Evolutionary conservation across 1,140 invertebrate species (phyloP).

Genomic region (Tetramorium parvispinum): DNA sequence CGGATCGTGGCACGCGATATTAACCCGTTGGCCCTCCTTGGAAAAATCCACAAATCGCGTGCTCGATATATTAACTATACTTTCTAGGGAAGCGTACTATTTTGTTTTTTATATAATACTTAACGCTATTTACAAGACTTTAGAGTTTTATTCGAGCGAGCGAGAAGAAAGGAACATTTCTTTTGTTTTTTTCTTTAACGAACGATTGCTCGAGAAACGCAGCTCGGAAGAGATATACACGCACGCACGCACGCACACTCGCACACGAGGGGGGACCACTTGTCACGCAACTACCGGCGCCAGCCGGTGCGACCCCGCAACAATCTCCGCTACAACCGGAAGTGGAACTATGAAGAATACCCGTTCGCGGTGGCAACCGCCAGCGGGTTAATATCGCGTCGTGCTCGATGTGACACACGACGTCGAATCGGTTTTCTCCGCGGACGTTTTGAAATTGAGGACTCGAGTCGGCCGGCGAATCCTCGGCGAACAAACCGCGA

Average conservation of each 20-base stretch:
- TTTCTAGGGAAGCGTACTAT: slow-evolving; percentile 42
- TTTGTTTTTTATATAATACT: slow-evolving; percentile 38
- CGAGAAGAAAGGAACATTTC: slow-evolving; percentile 37
- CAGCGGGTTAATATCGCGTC: slow-evolving; percentile 24
- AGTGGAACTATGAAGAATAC: slow-evolving; percentile 38
- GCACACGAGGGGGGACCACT: not conserved
- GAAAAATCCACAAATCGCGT: not conserved
- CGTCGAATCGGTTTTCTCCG: not conserved
- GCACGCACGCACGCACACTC: not conserved
- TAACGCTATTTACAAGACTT: slow-evolving; percentile 42
- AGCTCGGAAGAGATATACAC: slow-evolving; percentile 42
- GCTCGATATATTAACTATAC: slow-evolving; percentile 34
- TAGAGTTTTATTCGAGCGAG: slow-evolving; percentile 35
- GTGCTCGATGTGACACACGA: not conserved
- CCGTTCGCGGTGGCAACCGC: not conserved
- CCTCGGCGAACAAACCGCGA: slow-evolving; percentile 32
- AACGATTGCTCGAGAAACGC: slow-evolving; percentile 47
- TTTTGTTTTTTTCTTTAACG: slow-evolving; percentile 6
- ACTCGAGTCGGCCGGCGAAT: slow-evolving; percentile 14
- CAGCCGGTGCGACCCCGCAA: slow-evolving; percentile 23
- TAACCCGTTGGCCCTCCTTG: slow-evolving; percentile 37
- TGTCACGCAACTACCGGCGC: slow-evolving; percentile 38
- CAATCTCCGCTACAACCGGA: slow-evolving; percentile 28
- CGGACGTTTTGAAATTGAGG: slow-evolving; percentile 23
- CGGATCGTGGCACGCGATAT: slow-evolving; percentile 12